Evolutionary conservation across 1,140 invertebrate genomes (phyloP), one percentile per base, ranked within the genome.

Genomic region (Megathymus violae): DNA sequence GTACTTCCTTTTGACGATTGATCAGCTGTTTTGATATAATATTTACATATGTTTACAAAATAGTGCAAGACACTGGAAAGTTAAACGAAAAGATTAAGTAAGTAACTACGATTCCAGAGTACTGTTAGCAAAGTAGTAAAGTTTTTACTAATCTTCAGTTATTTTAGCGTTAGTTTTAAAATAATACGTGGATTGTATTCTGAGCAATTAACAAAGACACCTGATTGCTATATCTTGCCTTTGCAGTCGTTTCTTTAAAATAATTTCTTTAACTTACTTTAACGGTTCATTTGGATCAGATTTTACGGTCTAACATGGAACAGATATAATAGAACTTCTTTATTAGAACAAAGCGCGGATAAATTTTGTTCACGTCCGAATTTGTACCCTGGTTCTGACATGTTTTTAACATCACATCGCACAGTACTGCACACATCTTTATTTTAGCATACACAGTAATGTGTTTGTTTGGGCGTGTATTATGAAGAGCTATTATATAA

Each of bases 371-470:
- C 14, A 58, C 31, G 40, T 56, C 52, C 27, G 22, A 31, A n/a
- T n/a, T 22, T 58, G 15, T 17, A 41, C 27, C 15, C 52, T 31
- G 38, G 40, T 40, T 54, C 51, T 54, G 52, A 58, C 22, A 44
- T 44, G 52, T 40, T 58, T 58, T 58, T 43, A 58, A 13, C 40
- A 31, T 17, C 40, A 58, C 9, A 15, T 14, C 27, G 38, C 36
- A 13, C 51, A 14, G 43, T 43, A 58, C 44, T 58, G 40, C 25
- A 58, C 40, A 25, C 52, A 44, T 58, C 52, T 56, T 40, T 40
- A 44, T 56, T 56, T 56, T 40, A 56, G 25, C 40, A 44, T 25
- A 56, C 52, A 25, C 25, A 44, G 40, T 56, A 56, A 56, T 56
- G 52, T 44, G 40, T 56, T 44, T 43, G 51, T 56, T 52, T 56